Conservation (phyloP, 2,888 invertebrate species). For the Drosophila atripex region DNA sequence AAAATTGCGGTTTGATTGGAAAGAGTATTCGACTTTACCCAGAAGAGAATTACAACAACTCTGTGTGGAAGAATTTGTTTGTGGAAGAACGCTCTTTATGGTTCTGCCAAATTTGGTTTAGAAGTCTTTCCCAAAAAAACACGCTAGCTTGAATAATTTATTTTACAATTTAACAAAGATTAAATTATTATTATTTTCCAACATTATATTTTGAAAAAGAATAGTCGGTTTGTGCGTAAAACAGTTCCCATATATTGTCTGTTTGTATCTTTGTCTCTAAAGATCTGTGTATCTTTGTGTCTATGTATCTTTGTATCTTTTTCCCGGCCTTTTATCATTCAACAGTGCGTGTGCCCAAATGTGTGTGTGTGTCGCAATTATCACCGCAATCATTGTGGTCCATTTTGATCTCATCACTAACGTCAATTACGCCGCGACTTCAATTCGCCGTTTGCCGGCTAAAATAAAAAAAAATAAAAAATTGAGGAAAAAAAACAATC, state of each 20-base stretch:
- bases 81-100: slow-evolving; percentile 5
- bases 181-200: too few species aligned
- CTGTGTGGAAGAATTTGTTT: slow-evolving; percentile 1
- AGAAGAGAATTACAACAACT: slow-evolving; percentile 3
- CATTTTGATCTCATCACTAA: slow-evolving; percentile 70
- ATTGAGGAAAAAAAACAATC: neutral
- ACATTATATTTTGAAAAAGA: too few species aligned
- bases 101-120: neutral
- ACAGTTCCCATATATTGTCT: neutral
- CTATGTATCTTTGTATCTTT: slow-evolving; percentile 5
- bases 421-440: slow-evolving; percentile 63
- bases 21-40: neutral
- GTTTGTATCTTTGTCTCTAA: slow-evolving; percentile 1
- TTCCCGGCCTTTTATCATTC: slow-evolving; percentile 20
- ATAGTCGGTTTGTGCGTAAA: too few species aligned
- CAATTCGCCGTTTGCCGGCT: slow-evolving; percentile 43
- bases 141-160: neutral
- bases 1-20: neutral
- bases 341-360: slow-evolving; percentile 27
- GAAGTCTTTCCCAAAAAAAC: neutral
- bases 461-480: slow-evolving; percentile 19
- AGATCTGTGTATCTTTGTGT: slow-evolving; percentile 1
- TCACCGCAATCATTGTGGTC: slow-evolving; percentile 75
- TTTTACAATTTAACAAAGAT: too few species aligned
- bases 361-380: slow-evolving; percentile 63